phyloP scores from a whole-genome alignment of 2,113 vertebrate genomes.

The Glaucidium brasilianum region DNA sequence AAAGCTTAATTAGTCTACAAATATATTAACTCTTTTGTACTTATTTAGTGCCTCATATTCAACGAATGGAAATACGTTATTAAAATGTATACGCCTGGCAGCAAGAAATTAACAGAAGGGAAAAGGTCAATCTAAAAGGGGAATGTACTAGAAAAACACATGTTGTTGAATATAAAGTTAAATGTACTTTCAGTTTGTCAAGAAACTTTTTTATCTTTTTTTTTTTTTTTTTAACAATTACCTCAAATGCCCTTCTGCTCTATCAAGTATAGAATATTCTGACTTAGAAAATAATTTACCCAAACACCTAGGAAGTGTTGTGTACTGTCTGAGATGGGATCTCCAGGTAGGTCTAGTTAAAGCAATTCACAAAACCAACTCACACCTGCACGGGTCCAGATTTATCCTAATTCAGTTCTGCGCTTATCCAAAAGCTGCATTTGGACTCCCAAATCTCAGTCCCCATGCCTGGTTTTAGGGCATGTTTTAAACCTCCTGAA shows the following conservation, averaged over 20 bases:
- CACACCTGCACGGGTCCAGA: neutral
- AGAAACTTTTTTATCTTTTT: neutral
- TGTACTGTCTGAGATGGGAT: neutral
- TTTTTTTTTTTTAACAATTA: neutral
- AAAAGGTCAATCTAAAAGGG: conserved; percentile 27
- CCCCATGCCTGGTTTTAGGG: neutral
- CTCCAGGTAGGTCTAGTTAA: neutral
- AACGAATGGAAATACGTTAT: neutral
- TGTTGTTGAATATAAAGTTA: neutral
- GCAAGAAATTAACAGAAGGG: conserved; percentile 22
- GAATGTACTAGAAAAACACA: conserved; percentile 5
- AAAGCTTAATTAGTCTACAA: neutral
- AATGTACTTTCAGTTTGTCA: neutral
- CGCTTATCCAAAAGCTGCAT: neutral
- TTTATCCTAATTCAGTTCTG: neutral
- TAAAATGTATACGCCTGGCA: neutral
- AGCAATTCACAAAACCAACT: neutral
- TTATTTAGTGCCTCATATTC: neutral
- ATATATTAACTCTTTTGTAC: conserved; percentile 19
- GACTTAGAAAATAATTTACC: neutral
- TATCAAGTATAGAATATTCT: neutral
- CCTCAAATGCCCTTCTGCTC: neutral
- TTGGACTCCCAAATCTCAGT: neutral
- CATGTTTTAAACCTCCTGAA: neutral
- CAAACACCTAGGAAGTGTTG: neutral